These are phyloP conservation scores for Cataglyphis hispanica DNA, from an alignment of 1,140 invertebrate species.

Conservation along the genomic window DNA sequence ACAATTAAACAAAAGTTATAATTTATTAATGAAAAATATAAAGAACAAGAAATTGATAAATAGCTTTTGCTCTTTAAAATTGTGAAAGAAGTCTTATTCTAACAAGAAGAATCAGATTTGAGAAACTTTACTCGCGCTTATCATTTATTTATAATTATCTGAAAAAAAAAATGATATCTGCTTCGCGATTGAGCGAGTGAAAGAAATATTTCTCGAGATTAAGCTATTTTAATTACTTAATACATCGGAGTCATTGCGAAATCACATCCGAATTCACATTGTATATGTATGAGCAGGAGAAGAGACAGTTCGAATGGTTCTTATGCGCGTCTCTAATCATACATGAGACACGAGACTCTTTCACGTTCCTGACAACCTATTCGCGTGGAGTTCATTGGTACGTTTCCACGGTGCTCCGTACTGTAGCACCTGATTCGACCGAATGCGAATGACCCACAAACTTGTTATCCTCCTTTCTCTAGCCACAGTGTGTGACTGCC, in stretches of 20 bases:
- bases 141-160: too few species aligned
- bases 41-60: too few species aligned
- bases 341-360: slow-evolving; percentile 54
- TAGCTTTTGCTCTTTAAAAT: too few species aligned
- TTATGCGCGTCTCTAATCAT: background rate
- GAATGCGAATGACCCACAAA: slow-evolving; percentile 81
- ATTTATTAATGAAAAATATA: too few species aligned
- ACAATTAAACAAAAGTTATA: too few species aligned
- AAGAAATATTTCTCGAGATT: background rate
- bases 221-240: background rate
- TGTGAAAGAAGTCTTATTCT: too few species aligned
- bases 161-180: too few species aligned
- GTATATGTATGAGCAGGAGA: background rate
- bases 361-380: slow-evolving; percentile 78
- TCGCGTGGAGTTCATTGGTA: slow-evolving; percentile 82
- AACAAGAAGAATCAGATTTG: too few species aligned
- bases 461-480: slow-evolving; percentile 72
- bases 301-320: slow-evolving; percentile 2
- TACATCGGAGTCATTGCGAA: background rate
- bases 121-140: too few species aligned
- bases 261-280: background rate
- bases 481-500: slow-evolving; percentile 38
- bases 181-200: background rate
- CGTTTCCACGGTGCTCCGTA: slow-evolving; percentile 83
- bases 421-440: slow-evolving; percentile 80